These are phyloP conservation scores for Tridacna crocea DNA, from an alignment of 2,888 invertebrate species.

Conservation along the genomic window DNA sequence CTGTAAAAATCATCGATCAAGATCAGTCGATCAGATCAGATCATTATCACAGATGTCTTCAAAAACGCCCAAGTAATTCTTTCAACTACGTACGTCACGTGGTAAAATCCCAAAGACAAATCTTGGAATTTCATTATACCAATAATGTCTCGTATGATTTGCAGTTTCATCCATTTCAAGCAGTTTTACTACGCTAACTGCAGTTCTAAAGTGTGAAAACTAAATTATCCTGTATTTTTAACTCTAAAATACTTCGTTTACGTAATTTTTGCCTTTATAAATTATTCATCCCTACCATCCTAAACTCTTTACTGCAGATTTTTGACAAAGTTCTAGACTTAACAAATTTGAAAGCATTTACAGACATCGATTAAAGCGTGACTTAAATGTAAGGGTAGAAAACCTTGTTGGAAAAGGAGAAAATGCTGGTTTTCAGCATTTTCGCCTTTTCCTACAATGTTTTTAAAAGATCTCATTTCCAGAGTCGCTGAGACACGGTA, in stretches of 20 bases:
- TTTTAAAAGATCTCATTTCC: too few species aligned
- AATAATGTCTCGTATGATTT: conserved; percentile 3
- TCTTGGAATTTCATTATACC: not conserved
- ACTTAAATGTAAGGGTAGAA: too few species aligned
- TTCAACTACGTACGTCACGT: too few species aligned
- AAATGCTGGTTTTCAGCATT: conserved; percentile 9
- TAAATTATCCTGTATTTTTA: conserved; percentile 8
- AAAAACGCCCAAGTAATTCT: too few species aligned
- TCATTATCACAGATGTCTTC: too few species aligned
- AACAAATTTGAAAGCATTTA: too few species aligned
- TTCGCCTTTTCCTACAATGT: not conserved
- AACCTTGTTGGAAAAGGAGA: not conserved
- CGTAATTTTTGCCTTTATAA: conserved; percentile 11
- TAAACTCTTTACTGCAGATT: not conserved
- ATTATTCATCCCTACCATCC: not conserved
- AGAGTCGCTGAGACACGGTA: too few species aligned
- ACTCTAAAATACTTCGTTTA: conserved; percentile 10
- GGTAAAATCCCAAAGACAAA: too few species aligned
- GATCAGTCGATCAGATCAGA: too few species aligned
- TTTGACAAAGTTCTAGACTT: too few species aligned
- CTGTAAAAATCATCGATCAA: too few species aligned
- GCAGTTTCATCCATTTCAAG: conserved; percentile 19
- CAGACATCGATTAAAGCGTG: too few species aligned
- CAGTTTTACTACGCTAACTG: not conserved
- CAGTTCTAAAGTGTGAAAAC: conserved; percentile 15